Percentiles rank a stretch among this genome's conserved stretches.
These are phyloP conservation scores for Centrocercus urophasianus DNA, from an alignment of 2,113 vertebrate genomes.

Conservation along the genomic window DNA sequence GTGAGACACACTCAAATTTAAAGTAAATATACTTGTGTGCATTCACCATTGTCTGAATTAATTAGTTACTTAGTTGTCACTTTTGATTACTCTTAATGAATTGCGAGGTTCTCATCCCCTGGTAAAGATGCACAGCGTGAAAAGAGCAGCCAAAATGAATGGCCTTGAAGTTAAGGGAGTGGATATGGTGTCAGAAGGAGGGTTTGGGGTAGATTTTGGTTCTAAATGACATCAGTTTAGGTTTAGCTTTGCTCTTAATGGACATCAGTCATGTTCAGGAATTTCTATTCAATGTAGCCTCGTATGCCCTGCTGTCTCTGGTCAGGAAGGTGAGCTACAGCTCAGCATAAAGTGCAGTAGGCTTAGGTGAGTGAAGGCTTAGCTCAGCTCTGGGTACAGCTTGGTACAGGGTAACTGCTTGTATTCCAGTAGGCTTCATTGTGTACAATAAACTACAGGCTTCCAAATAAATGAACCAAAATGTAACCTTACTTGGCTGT, in stretches of 20 bases:
- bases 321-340: slow-evolving; percentile 10
- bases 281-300: neutral
- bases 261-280: neutral
- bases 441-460: neutral
- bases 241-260: slow-evolving; percentile 4
- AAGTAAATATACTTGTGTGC: accelerated
- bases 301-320: neutral
- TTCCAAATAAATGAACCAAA: neutral
- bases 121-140: neutral
- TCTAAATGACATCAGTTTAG: slow-evolving; percentile 47
- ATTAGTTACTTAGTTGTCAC: neutral
- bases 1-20: neutral
- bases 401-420: neutral
- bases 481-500: neutral
- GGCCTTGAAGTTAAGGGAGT: neutral
- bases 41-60: neutral
- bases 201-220: slow-evolving; percentile 3
- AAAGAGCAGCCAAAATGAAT: neutral
- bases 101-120: neutral
- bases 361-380: neutral
- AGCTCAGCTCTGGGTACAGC: slow-evolving; percentile 5
- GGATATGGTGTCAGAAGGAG: neutral
- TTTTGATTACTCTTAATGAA: neutral
- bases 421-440: neutral
- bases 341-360: neutral